Evolutionary conservation across 2,797 vertebrate species (phyloP).

Genomic region (Dermochelys coriacea): DNA sequence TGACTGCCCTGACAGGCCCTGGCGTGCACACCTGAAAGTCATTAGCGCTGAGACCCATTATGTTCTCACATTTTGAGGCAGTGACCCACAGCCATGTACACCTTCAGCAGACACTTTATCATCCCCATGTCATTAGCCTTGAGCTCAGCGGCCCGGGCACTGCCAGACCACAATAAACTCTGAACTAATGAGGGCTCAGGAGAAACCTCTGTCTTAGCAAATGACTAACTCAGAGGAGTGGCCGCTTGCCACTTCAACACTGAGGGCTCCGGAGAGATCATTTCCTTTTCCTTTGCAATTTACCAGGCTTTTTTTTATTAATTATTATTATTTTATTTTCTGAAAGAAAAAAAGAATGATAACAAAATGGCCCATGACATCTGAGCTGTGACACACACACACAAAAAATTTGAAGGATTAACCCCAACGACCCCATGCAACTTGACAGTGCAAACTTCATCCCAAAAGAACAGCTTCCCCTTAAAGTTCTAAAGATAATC

Average conservation of each 20-base stretch:
- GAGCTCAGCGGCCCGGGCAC: constrained; percentile 11
- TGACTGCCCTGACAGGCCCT: constrained; percentile 56
- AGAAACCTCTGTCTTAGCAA: neutral
- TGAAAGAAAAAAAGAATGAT: neutral
- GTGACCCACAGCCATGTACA: constrained; percentile 73
- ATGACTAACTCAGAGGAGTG: neutral
- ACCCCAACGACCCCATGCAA: neutral
- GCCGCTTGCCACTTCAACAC: accelerated
- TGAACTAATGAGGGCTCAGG: constrained; percentile 10
- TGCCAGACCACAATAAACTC: constrained; percentile 15
- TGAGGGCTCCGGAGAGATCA: accelerated
- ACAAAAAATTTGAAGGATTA: neutral
- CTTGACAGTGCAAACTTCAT: neutral
- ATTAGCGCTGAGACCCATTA: constrained; percentile 72
- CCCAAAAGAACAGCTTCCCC: neutral
- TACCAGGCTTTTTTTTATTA: neutral
- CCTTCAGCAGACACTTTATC: constrained; percentile 76
- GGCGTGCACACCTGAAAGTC: constrained; percentile 78
- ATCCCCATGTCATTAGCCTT: constrained; percentile 60
- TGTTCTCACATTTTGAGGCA: constrained; percentile 79
- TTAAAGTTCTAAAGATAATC: neutral
- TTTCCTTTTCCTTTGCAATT: neutral
- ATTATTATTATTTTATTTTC: neutral
- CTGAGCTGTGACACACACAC: neutral
- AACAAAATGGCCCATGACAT: neutral